These are phyloP conservation scores for Hydrophis major DNA, from an alignment of 2,797 vertebrate genomes.

Conservation along the genomic window DNA sequence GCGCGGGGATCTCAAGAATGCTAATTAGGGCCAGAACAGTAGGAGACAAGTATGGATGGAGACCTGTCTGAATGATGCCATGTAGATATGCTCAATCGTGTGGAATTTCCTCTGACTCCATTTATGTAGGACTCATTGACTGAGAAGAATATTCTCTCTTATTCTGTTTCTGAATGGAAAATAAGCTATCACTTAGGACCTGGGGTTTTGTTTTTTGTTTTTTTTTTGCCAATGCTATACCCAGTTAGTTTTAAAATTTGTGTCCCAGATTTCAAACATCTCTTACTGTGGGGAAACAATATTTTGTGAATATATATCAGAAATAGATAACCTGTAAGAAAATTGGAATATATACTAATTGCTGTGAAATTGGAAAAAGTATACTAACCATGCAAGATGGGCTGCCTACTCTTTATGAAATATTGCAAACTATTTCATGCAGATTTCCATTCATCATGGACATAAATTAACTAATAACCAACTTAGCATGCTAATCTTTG, in stretches of 20 bases:
- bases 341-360: background rate
- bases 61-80: background rate
- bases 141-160: background rate
- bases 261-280: background rate
- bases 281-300: background rate
- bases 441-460: slow-evolving; percentile 54
- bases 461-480: slow-evolving; percentile 59
- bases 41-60: background rate
- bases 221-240: background rate
- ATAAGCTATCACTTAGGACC: background rate
- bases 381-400: background rate
- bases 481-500: slow-evolving; percentile 56
- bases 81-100: too few relatives aligned
- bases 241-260: background rate
- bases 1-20: too few relatives aligned
- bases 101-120: background rate
- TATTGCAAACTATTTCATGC: slow-evolving; percentile 53
- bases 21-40: too few relatives aligned
- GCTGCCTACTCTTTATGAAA: slow-evolving; percentile 38
- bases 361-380: slow-evolving; percentile 7
- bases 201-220: background rate
- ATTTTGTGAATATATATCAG: background rate
- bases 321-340: background rate
- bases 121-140: background rate
- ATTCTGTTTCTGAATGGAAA: background rate